Evolutionary conservation across 2,797 vertebrate species (phyloP).

Genomic region (Pitangus sulphuratus): DNA sequence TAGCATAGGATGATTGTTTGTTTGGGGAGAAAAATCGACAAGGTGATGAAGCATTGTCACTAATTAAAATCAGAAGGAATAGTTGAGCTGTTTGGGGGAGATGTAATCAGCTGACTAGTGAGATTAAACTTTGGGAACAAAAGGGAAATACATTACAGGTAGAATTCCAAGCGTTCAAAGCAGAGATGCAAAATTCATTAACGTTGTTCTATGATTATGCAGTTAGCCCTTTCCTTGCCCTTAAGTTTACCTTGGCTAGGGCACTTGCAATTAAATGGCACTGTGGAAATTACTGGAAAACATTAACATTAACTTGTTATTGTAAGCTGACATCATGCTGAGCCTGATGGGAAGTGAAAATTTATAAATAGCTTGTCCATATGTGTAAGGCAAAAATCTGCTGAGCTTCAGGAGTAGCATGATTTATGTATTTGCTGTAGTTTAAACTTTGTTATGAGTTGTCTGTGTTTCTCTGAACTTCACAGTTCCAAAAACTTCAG

Average conservation of each 20-base stretch:
- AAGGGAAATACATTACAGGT: conserved; percentile 24
- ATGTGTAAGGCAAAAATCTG: conserved; percentile 70
- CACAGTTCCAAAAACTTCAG: background rate
- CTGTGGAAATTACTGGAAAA: conserved; percentile 81
- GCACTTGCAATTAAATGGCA: conserved; percentile 74
- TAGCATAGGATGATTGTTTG: background rate
- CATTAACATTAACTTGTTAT: conserved; percentile 81
- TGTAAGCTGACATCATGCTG: conserved; percentile 77
- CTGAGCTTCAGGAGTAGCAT: conserved; percentile 62
- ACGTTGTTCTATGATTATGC: conserved; percentile 67
- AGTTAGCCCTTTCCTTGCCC: conserved; percentile 72
- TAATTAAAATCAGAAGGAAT: conserved; percentile 50
- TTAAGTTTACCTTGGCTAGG: conserved; percentile 76
- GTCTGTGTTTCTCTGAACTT: background rate
- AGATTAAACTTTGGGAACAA: conserved; percentile 30
- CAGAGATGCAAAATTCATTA: conserved; percentile 70
- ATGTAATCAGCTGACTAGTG: background rate
- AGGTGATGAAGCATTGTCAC: background rate
- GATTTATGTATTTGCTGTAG: conserved; percentile 54
- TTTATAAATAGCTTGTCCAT: conserved; percentile 79
- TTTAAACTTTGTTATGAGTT: background rate
- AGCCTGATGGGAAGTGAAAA: conserved; percentile 74
- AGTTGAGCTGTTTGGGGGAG: background rate
- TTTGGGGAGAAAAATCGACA: background rate
- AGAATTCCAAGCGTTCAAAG: conserved; percentile 64